Evolutionary conservation across 2,113 vertebrate species (phyloP).

Genomic region (Bos taurus): ARS-UCD2.0 NC_037349.1:42182501-42183000

Average conservation of each 20-base stretch:
- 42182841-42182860: background rate
- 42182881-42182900: background rate
- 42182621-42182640: constrained; percentile 22
- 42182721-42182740: constrained; percentile 15
- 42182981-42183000: background rate
- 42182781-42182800: background rate
- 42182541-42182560: background rate
- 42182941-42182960: background rate
- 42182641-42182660: background rate
- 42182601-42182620: background rate
- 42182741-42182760: background rate
- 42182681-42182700: background rate
- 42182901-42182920: background rate
- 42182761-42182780: background rate
- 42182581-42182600: background rate
- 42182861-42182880: background rate
- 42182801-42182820: background rate
- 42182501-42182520: background rate
- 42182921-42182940: background rate
- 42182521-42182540: background rate
- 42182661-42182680: background rate
- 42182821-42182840: background rate
- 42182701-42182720: background rate
- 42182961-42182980: background rate
- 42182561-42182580: background rate